Base-by-base conservation (phyloP, 1,140 invertebrate genomes). In the Eriosoma lanigerum region DNA sequence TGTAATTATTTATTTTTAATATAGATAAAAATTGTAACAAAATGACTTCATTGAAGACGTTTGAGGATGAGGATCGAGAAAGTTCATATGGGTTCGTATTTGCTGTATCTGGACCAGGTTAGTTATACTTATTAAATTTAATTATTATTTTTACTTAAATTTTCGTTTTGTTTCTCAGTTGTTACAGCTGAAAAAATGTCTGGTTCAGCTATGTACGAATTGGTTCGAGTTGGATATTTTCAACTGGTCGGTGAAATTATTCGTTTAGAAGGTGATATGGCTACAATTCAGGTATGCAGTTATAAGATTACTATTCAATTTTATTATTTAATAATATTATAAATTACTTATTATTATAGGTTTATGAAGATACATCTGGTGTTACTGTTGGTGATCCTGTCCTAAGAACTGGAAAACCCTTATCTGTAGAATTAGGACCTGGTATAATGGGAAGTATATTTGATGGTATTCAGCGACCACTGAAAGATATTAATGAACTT, bases 191-290 rank as follows among this genome's bases (percentile, higher is more conserved):
- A 99, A 87, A 94, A 95, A 85, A 99, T 99, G 98, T 93, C 96
- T 82, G 98, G 98, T 82, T 95, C 98, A 15, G 98, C 98, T 90
- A 99, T 99, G 97, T 99, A 99, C 91, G 98, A 99, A 87, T 87
- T 99, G 88, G 98, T 99, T 73, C 91, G 98, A 85, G 98, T 99
- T 12, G 98, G 98, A 19, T 98, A 99, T 87, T 91, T 92, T 83
- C 97, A 99, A 87, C 88, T 99, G 83, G 98, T 99, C 3, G 98
- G 98, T 82, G 98, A 99, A 89, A 99, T 99, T 86, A 99, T 99
- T 88, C 92, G 98, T 87, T 89, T 99, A 80, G 98, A 99, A 88
- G 97, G 97, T 81, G 98, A 99, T 86, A 96, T 98, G 93, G 98
- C 98, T 64, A 99, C 98, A 81, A 99, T 99, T 86, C 97, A 98